Evolutionary conservation across 2,113 vertebrate species (phyloP).

Genomic region (Plestiodon gilberti): DNA sequence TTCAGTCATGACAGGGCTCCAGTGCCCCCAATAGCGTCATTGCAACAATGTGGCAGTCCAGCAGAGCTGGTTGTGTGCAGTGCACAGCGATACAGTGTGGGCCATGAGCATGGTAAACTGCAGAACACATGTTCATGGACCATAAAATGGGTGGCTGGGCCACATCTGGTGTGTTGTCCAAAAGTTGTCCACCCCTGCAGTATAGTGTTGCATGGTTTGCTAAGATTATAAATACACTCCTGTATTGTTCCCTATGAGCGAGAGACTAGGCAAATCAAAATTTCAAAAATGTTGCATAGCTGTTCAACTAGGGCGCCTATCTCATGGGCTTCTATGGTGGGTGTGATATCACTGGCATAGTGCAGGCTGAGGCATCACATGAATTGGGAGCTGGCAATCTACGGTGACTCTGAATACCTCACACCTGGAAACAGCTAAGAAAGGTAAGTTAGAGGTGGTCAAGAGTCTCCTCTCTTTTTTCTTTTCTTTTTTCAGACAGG

Average conservation of each 20-base stretch:
- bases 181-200: constrained; percentile 14
- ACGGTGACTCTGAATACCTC: constrained; percentile 72
- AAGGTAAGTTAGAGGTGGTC: constrained; percentile 63
- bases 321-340: constrained; percentile 60
- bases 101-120: background rate
- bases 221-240: constrained; percentile 56
- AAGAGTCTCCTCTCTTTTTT: constrained; percentile 56
- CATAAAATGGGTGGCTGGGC: background rate
- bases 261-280: constrained; percentile 53
- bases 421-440: constrained; percentile 64
- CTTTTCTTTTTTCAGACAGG: background rate
- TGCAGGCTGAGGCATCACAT: constrained; percentile 64
- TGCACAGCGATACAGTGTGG: background rate
- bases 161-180: constrained; percentile 1
- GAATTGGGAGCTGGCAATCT: constrained; percentile 68
- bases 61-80: background rate
- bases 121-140: background rate
- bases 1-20: background rate
- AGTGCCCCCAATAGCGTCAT: background rate
- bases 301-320: constrained; percentile 49
- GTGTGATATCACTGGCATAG: constrained; percentile 63
- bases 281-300: constrained; percentile 39
- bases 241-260: constrained; percentile 45
- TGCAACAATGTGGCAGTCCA: background rate
- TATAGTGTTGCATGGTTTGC: constrained; percentile 49